Evolutionary conservation across 1,140 invertebrate species (phyloP).

Genomic region (Episyrphus balteatus): DNA sequence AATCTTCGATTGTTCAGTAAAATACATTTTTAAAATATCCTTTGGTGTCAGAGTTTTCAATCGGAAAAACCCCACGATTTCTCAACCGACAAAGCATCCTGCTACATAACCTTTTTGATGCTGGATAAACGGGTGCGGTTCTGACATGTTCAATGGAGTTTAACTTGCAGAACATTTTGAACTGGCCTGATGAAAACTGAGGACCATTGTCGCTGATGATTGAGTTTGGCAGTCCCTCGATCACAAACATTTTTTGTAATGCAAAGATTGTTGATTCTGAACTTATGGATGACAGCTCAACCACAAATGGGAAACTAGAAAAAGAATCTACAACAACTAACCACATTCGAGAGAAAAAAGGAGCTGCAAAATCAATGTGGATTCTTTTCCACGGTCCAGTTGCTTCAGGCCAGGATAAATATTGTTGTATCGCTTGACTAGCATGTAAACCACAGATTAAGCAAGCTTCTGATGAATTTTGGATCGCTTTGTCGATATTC

Average conservation of each 20-base stretch:
- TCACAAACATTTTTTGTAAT: neutral
- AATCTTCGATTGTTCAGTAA: too few species aligned
- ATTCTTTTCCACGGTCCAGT: neutral
- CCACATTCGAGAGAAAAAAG: slow-evolving; percentile 21
- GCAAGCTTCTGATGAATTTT: too few species aligned
- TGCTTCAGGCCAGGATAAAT: neutral
- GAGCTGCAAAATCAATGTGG: neutral
- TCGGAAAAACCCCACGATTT: too few species aligned
- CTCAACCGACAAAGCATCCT: too few species aligned
- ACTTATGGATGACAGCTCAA: neutral
- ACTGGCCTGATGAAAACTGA: neutral
- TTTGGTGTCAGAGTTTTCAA: too few species aligned
- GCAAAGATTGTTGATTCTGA: neutral
- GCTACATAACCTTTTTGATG: too few species aligned
- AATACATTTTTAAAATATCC: too few species aligned
- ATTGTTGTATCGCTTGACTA: neutral
- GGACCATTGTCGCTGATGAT: slow-evolving; percentile 14
- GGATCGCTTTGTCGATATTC: too few species aligned
- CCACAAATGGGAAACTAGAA: slow-evolving; percentile 31
- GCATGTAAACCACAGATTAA: too few species aligned
- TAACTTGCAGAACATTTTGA: neutral
- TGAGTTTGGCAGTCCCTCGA: neutral
- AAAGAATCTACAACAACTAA: slow-evolving; percentile 37
- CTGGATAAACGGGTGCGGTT: too few species aligned
- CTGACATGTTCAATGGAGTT: too few species aligned